A percentile compares a stretch with the other conserved stretches of the same genome.
Conservation (phyloP, 2,888 invertebrate species). For the Tiliacea citrago region DNA sequence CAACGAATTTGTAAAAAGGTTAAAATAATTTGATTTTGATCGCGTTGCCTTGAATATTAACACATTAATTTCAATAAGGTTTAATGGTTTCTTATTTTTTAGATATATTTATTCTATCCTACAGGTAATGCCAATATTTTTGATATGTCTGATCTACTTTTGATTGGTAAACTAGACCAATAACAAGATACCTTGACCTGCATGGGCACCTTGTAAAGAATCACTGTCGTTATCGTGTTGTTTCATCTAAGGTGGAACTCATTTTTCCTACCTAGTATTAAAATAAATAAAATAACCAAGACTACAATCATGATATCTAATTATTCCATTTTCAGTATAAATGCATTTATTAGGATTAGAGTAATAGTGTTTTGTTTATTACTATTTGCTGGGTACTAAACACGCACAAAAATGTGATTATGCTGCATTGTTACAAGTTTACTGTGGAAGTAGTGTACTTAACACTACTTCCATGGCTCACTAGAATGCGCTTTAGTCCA, state of each 20-base stretch:
- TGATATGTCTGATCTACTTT: conserved; percentile 60
- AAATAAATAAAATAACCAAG: not conserved
- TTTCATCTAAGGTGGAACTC: not conserved
- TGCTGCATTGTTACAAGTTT: conserved; percentile 22
- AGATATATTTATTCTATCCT: conserved; percentile 46
- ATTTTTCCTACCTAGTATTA: not conserved
- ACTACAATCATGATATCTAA: not conserved
- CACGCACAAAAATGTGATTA: conserved; percentile 8
- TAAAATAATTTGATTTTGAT: conserved; percentile 30
- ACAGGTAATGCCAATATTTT: conserved; percentile 59
- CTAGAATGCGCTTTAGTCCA: conserved; percentile 16
- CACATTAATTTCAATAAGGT: conserved; percentile 32
- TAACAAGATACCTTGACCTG: conserved; percentile 28
- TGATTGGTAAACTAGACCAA: conserved; percentile 49
- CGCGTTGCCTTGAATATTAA: conserved; percentile 31
- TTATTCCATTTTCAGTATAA: conserved; percentile 14
- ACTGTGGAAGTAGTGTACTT: conserved; percentile 18
- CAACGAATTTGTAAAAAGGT: conserved; percentile 43
- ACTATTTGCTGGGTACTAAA: conserved; percentile 8
- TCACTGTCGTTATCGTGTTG: conserved; percentile 25
- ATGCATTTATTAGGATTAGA: conserved; percentile 53
- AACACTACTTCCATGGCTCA: not conserved
- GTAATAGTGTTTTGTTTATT: conserved; percentile 9
- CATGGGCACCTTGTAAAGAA: conserved; percentile 56
- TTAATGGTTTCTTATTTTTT: conserved; percentile 39